Evolutionary conservation across 2,888 invertebrate species (phyloP).

Genomic region (Amiota communis): DNA sequence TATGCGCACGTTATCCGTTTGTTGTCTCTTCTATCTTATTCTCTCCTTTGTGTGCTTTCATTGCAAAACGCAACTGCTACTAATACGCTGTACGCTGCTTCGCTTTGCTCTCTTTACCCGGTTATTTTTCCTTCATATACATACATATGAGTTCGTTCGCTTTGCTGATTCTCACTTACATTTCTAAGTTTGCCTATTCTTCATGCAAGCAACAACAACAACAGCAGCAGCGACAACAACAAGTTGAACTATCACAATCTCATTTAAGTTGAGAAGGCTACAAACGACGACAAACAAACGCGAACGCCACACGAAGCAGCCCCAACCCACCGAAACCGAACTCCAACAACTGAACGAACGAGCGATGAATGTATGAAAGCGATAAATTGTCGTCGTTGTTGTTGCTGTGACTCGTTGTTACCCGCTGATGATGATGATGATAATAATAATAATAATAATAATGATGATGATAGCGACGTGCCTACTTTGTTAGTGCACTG

Average conservation of each 20-base stretch:
- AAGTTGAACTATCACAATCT: slow-evolving; percentile 32
- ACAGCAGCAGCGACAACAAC: neutral
- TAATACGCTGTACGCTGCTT: too few relatives aligned
- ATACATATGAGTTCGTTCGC: neutral
- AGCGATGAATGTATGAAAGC: slow-evolving; percentile 13
- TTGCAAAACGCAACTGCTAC: too few relatives aligned
- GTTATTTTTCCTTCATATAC: too few relatives aligned
- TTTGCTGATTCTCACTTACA: neutral
- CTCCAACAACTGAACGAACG: neutral
- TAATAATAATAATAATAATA: too few relatives aligned
- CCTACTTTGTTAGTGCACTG: slow-evolving; percentile 16
- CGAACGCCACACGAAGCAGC: too few relatives aligned
- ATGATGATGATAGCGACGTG: slow-evolving; percentile 10
- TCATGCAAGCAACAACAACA: slow-evolving; percentile 21
- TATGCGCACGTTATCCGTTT: neutral
- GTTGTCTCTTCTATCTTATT: neutral
- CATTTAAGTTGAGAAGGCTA: slow-evolving; percentile 27
- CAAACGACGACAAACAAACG: neutral
- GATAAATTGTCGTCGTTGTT: slow-evolving; percentile 21
- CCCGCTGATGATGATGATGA: neutral
- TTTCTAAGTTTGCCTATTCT: slow-evolving; percentile 17
- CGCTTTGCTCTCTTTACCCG: too few relatives aligned
- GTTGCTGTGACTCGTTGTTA: neutral
- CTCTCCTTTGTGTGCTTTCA: too few relatives aligned
- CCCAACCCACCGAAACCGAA: too few relatives aligned